Conservation (phyloP, 2,888 invertebrate species). For the Aporophyla nigra region DNA sequence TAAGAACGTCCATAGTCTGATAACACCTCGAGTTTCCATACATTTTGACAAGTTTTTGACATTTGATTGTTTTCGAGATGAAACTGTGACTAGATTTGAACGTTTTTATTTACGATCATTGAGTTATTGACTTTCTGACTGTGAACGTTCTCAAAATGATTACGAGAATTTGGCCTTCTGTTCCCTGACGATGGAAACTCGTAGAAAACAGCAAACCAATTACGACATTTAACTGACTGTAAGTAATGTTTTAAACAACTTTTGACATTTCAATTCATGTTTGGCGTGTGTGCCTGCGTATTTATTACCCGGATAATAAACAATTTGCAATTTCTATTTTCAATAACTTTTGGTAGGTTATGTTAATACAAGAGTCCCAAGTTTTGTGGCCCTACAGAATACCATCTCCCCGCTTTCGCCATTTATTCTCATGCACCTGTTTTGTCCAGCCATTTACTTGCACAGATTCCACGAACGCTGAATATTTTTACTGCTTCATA, state of each 20-base stretch:
- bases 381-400: neutral
- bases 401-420: constrained; percentile 28
- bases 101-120: too few species aligned
- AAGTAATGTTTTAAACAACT: neutral
- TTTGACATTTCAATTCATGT: neutral
- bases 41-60: too few species aligned
- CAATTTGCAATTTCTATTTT: neutral
- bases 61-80: too few species aligned
- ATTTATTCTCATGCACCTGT: constrained; percentile 44
- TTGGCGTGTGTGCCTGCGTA: neutral
- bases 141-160: too few species aligned
- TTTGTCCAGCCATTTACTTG: constrained; percentile 32
- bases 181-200: too few species aligned
- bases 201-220: too few species aligned
- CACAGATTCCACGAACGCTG: constrained; percentile 17
- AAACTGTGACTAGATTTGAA: too few species aligned
- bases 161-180: too few species aligned
- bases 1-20: too few species aligned
- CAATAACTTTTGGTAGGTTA: neutral
- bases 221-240: too few species aligned
- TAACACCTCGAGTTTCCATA: too few species aligned
- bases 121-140: too few species aligned
- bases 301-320: neutral
- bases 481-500: constrained; percentile 16
- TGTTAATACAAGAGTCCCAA: neutral